A percentile compares a stretch with the other conserved stretches of the same genome.
These are phyloP conservation scores for Caenorhabditis sulstoni DNA, from an alignment of 2,888 invertebrate species.

Conservation along the genomic window DNA sequence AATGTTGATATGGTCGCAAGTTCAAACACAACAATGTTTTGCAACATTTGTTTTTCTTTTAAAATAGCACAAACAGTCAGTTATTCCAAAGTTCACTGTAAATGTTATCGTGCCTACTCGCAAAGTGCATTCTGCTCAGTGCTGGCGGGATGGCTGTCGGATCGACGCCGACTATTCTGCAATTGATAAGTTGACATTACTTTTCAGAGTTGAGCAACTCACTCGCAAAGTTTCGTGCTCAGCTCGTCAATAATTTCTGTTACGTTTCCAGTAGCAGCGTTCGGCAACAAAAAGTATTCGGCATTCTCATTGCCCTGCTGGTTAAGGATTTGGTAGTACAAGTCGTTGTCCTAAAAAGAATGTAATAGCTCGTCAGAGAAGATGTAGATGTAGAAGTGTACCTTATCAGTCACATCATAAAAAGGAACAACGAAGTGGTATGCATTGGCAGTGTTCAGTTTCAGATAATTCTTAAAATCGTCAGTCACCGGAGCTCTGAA, in stretches of 20 bases:
- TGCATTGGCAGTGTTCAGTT: conserved; percentile 28
- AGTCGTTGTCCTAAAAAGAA: conserved; percentile 14
- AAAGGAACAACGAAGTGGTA: conserved; percentile 57
- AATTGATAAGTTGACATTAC: neutral
- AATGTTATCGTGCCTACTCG: conserved; percentile 30
- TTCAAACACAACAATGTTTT: neutral
- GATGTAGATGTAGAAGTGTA: neutral
- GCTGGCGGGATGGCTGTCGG: conserved; percentile 28
- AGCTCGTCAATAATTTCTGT: conserved; percentile 12
- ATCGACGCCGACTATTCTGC: conserved; percentile 30
- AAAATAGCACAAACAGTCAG: conserved; percentile 43
- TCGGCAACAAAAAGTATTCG: conserved; percentile 29
- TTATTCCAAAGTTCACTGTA: conserved; percentile 21
- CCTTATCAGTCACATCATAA: conserved; percentile 27
- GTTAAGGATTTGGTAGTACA: conserved; percentile 33
- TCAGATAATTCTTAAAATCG: neutral
- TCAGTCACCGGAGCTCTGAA: conserved; percentile 17
- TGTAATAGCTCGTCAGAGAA: too few species aligned
- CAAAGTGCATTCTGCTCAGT: neutral
- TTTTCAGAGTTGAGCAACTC: neutral
- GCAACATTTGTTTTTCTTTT: neutral
- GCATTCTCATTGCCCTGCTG: neutral
- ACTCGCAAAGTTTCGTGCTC: conserved; percentile 43
- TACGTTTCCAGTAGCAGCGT: conserved; percentile 15
- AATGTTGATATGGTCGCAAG: too few species aligned